Evolutionary conservation across 1,140 invertebrate species (phyloP), one percentile per base, ranked within the genome.

Genomic region (Heliconius nattereri): DNA sequence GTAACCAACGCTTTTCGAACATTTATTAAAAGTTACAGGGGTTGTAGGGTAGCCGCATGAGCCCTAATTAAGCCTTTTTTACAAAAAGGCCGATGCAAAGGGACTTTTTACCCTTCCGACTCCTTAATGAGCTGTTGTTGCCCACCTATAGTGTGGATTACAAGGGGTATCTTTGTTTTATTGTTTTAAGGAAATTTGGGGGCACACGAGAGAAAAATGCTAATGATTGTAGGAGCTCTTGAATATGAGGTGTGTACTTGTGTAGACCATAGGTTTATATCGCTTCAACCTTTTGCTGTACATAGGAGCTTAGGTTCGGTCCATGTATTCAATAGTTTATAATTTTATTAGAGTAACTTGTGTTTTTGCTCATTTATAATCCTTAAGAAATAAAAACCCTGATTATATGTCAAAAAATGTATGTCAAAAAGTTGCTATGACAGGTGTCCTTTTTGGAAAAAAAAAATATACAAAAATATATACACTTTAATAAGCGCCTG

Each of bases 1-100:
- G 85, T 88, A 89, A 89, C 71, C 60, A 87, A 87, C 86, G 81
- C 87, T 89, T 85, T 85, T 88, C 91, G 90, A 91, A 88, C 92
- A 92, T 92, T 93, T 94, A 93, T 93, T 94, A 93, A 94, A 94
- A 93, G 92, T 93, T 93, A 93, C 92, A 91, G 92, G 90, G 91
- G 90, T 89, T 87, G 90, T 90, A 90, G 91, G 91, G 90, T 85
- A 91, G 91, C 92, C 92, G 88, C 91, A 92, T 90, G 91, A 94
- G 91, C 86, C 91, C 91, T 94, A 94, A 94, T 94, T 94, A 93
- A 93, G 90, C 90, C 91, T 91, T 90, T 94, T 93, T 92, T 91
- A 88, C 90, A 93, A 92, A 93, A 92, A 88, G 89, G 87, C 86
- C 85, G 87, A 90, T 87, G 85, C 87, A 85, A 84, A 89, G 87